Base-by-base conservation (phyloP, 2,113 vertebrate species). In the Megaceryle maxima region DNA sequence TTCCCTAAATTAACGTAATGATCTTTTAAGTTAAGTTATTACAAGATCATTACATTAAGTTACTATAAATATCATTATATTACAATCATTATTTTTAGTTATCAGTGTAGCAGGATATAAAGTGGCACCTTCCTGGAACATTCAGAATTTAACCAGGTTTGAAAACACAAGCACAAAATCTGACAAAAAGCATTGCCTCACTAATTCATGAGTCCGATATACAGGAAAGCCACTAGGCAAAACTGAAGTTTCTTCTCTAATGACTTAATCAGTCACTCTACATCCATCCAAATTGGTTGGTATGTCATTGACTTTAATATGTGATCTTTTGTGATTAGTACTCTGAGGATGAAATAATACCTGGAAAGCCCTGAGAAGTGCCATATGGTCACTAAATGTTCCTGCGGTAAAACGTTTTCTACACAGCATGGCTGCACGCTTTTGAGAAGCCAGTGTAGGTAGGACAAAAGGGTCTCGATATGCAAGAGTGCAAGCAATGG, bases 381-480 rank as follows among this genome's bases (percentile, higher is more conserved):
- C 99, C 99, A 99, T 99, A 94, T 99, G 99, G 94, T 99, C 99
- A 59, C 99, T 99, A 95, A 99, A 99, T 5, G 98, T 98, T 84
- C 97, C 98, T 4, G 99, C 98, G 26, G 99, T 92, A 63, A 99
- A 99, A 22, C 97, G 97, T 39, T 98, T 99, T 90, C 99, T 98
- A 57, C 98, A 98, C 41, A 98, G 97, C 97, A 99, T 98, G 53
- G 99, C 98, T 29, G 98, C 98, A 64, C 97, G 98, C 94, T 99
- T 99, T 19, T 99, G 99, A n/a, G 98, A 98, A 63, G 98, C 98
- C 96, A 99, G 97, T 0, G 97, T 64, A 4, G 99, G 99, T 8
- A 99, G 97, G 48, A 99, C 95, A 87, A 99, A 99, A 22, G 99
- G 99, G 83, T 99, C 99, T 9, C 98, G 98, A 91, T 99, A 99